Base-by-base conservation (phyloP, 1,140 invertebrate genomes). In the Temnothorax longispinosus region DNA sequence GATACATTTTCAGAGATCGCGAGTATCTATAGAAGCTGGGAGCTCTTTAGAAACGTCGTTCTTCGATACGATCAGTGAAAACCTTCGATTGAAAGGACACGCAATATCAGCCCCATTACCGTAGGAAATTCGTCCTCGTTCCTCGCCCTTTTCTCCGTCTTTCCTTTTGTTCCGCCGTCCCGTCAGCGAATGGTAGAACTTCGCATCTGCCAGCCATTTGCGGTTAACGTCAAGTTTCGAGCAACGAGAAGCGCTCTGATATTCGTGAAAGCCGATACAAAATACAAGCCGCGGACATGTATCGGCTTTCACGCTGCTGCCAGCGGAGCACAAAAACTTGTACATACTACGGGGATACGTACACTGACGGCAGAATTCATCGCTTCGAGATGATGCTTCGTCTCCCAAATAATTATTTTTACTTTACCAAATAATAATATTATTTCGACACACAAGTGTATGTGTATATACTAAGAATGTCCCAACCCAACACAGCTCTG, bases 251-350 rank as follows among this genome's bases (percentile, higher is more conserved):
- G n/a, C 52, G 65, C 60, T 8, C 54, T 52, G 76, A 81, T 85
- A 88, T 89, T 58, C 88, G 67, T 80, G 88, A 88, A 90, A 90
- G 80, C 80, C 86, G 85, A 82, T 88, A 88, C 77, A 87, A 84
- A 89, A 82, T 76, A 65, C 71, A 64, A 74, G 32, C 76, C 62
- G 35, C 54, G 64, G 72, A 77, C 60, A 58, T 50, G 71, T 88
- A 88, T 89, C 88, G 88, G 87, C 58, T 89, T 89, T 85, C 88
- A 67, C 65, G 69, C 47, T 58, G 56, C 62, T 62, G 47, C 67
- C 58, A 52, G 8, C 27, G 58, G 13, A 52, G 77, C 47, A 75
- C 76, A 84, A 84, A 88, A 80, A 84, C 80, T 75, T 84, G 69
- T 18, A 54, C 38, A 27, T 27, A 27, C 27, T 27, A 27, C 27